Percentiles rank a stretch among this genome's conserved stretches.
These are phyloP conservation scores for Pristionchus arcanus DNA, from an alignment of 2,888 invertebrate genomes.

Conservation along the genomic window DNA sequence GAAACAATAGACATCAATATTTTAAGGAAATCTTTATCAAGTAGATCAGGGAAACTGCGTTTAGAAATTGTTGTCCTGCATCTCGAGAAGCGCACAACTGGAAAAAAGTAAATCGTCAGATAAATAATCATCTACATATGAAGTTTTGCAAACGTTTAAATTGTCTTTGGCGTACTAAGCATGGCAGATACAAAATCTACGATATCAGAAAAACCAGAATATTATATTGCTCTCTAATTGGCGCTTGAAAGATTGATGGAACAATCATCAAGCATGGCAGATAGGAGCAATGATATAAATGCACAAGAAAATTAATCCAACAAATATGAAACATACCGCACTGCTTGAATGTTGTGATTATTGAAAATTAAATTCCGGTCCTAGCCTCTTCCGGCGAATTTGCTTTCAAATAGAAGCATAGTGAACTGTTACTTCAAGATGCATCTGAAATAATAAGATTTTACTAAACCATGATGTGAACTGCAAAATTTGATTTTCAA, in stretches of 20 bases:
- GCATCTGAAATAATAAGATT: too few species aligned
- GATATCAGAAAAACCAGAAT: slow-evolving; percentile 11
- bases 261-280: slow-evolving; percentile 1
- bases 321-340: too few species aligned
- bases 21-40: neutral
- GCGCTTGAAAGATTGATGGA: neutral
- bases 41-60: neutral
- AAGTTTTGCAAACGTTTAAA: neutral
- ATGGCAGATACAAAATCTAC: neutral
- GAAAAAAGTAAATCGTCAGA: too few species aligned
- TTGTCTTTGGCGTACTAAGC: slow-evolving; percentile 25
- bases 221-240: neutral
- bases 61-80: too few species aligned
- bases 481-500: slow-evolving; percentile 63
- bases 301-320: too few species aligned
- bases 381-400: too few species aligned
- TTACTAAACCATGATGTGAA: too few species aligned
- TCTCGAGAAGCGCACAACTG: too few species aligned
- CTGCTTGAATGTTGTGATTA: too few species aligned
- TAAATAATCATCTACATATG: neutral
- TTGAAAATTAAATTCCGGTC: too few species aligned
- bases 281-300: neutral
- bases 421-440: too few species aligned
- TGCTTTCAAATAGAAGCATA: too few species aligned
- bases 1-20: neutral